Evolutionary conservation across 2,888 invertebrate genomes (phyloP).

Genomic region (Dicyrtoma fusca): DNA sequence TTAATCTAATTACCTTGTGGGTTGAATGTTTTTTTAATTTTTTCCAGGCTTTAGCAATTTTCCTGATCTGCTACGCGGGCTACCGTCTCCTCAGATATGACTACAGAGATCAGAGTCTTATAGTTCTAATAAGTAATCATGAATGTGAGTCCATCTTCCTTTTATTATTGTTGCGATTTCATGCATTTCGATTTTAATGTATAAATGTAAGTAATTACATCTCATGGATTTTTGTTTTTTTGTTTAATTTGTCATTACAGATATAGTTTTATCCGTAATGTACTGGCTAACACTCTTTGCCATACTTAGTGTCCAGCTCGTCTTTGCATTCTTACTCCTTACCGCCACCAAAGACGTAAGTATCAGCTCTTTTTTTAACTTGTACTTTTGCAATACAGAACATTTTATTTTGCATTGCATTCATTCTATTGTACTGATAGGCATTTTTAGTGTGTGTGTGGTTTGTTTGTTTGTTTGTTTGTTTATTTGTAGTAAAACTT

Average conservation of each 20-base stretch:
- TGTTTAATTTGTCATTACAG: constrained; percentile 22
- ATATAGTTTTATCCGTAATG: constrained; percentile 44
- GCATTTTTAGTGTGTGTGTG: too few relatives aligned
- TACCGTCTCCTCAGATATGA: constrained; percentile 45
- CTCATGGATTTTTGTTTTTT: not conserved
- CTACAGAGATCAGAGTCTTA: constrained; percentile 46
- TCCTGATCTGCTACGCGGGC: constrained; percentile 50
- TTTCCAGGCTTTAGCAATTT: constrained; percentile 45
- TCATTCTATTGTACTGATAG: too few relatives aligned
- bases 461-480: too few relatives aligned
- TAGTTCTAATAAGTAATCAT: constrained; percentile 26
- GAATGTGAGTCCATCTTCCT: constrained; percentile 20
- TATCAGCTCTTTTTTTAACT: too few relatives aligned
- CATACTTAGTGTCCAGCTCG: constrained; percentile 51
- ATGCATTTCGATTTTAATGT: not conserved
- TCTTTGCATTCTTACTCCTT: constrained; percentile 52
- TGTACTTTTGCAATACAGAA: too few relatives aligned
- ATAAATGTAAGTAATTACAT: too few relatives aligned
- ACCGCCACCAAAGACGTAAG: constrained; percentile 55
- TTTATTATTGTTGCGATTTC: too few relatives aligned
- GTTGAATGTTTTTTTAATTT: not conserved
- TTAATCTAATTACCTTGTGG: not conserved
- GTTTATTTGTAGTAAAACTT: too few relatives aligned
- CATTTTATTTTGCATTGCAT: too few relatives aligned
- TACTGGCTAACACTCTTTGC: constrained; percentile 53